Percentiles rank a stretch among this genome's conserved stretches.
Evolutionary conservation across 2,888 invertebrate species (phyloP).

Genomic region (Miltochrista miniata): DNA sequence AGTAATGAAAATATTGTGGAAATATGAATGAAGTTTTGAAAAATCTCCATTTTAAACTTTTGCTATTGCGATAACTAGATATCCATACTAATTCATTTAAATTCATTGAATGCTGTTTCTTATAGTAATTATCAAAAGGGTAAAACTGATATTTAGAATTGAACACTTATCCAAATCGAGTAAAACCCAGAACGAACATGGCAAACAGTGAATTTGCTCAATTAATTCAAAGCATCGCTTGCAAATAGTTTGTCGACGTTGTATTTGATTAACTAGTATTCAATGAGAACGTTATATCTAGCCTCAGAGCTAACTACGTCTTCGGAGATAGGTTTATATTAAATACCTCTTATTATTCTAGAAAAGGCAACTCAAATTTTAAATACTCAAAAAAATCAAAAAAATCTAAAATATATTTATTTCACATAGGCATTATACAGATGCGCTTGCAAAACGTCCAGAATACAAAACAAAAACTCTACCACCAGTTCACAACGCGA

Average conservation of each 20-base stretch:
- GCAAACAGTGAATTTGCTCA: not conserved
- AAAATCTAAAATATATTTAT: too few relatives aligned
- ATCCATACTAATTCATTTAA: not conserved
- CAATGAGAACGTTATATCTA: constrained; percentile 1
- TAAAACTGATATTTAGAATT: not conserved
- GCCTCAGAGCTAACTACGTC: not conserved
- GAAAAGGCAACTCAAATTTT: too few relatives aligned
- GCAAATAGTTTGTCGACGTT: not conserved
- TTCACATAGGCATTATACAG: too few relatives aligned
- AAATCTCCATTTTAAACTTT: too few relatives aligned
- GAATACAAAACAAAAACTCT: too few relatives aligned
- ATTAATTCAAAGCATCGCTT: constrained; percentile 7
- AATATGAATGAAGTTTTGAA: too few relatives aligned
- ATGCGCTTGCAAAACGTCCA: too few relatives aligned
- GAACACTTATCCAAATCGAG: not conserved
- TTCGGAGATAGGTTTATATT: not conserved
- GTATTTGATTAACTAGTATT: constrained; percentile 8
- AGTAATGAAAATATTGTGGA: too few relatives aligned
- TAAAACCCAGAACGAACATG: not conserved
- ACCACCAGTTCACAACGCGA: too few relatives aligned
- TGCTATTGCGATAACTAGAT: too few relatives aligned
- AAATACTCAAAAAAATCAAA: too few relatives aligned
- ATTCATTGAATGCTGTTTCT: not conserved
- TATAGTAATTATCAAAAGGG: too few relatives aligned
- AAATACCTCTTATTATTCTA: not conserved